These are phyloP conservation scores for Romanomermis culicivorax DNA, from an alignment of 2,888 invertebrate species.

Conservation along the genomic window DNA sequence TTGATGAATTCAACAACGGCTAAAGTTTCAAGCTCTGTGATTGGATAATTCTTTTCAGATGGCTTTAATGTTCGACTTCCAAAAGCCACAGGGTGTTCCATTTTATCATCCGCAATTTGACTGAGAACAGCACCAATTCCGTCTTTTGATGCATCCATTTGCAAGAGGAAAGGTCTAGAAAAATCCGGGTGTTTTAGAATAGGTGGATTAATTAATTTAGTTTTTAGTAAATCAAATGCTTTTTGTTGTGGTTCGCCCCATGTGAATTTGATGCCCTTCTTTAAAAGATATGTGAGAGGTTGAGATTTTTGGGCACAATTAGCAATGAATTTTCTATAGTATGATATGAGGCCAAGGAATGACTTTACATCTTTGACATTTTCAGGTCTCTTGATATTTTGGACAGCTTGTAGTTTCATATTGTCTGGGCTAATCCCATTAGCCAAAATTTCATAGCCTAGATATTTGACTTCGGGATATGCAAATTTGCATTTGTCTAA, in stretches of 20 bases:
- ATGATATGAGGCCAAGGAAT: constrained; percentile 15
- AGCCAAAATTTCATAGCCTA: not conserved
- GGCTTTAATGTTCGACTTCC: constrained; percentile 15
- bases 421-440: not conserved
- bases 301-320: constrained; percentile 13
- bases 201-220: constrained; percentile 11
- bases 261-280: constrained; percentile 12
- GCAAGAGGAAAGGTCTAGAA: constrained; percentile 15
- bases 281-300: constrained; percentile 14
- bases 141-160: constrained; percentile 17
- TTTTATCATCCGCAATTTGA: constrained; percentile 11
- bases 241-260: constrained; percentile 12
- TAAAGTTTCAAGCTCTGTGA: constrained; percentile 16
- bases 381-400: not conserved
- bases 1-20: constrained; percentile 15
- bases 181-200: constrained; percentile 15
- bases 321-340: constrained; percentile 12
- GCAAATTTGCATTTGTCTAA: constrained; percentile 4
- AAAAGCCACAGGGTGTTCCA: constrained; percentile 16
- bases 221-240: constrained; percentile 12
- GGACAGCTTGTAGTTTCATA: not conserved
- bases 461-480: not conserved
- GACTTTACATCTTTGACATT: constrained; percentile 12
- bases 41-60: constrained; percentile 24
- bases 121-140: constrained; percentile 19